Evolutionary conservation across 2,888 invertebrate species (phyloP), one percentile per base, ranked within the genome.

Genomic region (Ichneumon xanthorius): DNA sequence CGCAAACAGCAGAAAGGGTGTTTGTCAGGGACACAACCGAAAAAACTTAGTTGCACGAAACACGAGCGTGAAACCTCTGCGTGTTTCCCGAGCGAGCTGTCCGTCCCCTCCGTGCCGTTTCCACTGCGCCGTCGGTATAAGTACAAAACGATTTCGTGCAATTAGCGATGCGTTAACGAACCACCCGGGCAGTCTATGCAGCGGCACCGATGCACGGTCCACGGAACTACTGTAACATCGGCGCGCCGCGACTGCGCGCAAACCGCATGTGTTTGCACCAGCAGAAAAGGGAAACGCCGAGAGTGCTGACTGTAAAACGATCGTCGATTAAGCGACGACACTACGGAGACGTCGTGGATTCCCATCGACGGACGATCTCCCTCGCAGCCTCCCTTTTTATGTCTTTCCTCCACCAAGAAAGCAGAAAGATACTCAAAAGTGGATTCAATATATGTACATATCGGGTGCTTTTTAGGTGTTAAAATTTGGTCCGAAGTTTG

Each of bases 141-240:
- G 70, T 63, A 63, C 50, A 71, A 86, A 85, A 82, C 85, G 85
- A 82, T 87, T 83, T 82, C 78, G 78, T 85, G 84, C 86, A 87
- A 87, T 87, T 87, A 87, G 85, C 84, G 71, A 85, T 82, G 78
- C 80, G 82, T 87, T 87, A 87, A 87, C 83, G 86, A 79, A 79
- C 48, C 79, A 63, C 50, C 79, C 30, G 26, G 63, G 11, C 45
- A 70, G 50, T 61, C 80, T 53, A 33, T 75, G 68, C 58, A 68
- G 70, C 50, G 48, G n/a, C 6, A 1, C 48, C 26, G 22, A 14
- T 22, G 45, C 67, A 0, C 40, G 33, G 6, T 5, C 45, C 30
- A 45, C 30, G 63, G 11, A 63, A 22, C 45, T 40, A 55, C 72
- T 7, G 26, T 9, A 37, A n/a, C 16, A 58, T 26, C 30, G 14